A percentile compares a stretch with the other conserved stretches of the same genome.
Evolutionary conservation across 2,113 vertebrate species (phyloP).

Genomic region (Pitta sordida): DNA sequence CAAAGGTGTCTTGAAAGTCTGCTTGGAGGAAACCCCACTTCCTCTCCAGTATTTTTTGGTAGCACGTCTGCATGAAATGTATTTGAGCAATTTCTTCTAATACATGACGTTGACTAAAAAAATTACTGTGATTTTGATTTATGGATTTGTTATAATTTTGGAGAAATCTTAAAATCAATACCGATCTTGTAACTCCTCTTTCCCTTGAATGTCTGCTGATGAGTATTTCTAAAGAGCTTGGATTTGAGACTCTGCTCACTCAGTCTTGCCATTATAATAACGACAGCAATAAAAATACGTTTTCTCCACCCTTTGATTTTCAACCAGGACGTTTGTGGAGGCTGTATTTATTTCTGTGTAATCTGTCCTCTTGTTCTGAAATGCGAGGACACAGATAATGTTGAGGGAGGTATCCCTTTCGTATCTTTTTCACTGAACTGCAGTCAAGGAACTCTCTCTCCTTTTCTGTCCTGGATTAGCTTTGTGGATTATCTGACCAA

Average conservation of each 20-base stretch:
- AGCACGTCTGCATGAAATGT: neutral
- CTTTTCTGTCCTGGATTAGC: neutral
- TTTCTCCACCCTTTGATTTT: neutral
- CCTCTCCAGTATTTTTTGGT: neutral
- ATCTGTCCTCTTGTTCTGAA: neutral
- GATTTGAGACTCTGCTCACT: neutral
- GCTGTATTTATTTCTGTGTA: neutral
- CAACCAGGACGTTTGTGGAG: neutral
- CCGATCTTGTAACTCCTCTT: neutral
- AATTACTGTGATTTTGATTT: neutral
- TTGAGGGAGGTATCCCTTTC: neutral
- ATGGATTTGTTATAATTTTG: neutral
- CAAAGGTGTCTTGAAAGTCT: neutral
- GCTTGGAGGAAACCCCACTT: neutral
- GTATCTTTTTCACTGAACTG: neutral
- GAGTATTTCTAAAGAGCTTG: neutral
- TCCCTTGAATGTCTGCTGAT: neutral
- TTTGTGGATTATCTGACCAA: constrained; percentile 16
- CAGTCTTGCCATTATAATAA: neutral
- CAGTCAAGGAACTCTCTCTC: neutral
- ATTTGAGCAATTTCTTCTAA: neutral
- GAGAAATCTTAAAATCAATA: neutral
- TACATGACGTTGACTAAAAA: neutral
- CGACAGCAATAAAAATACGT: neutral
- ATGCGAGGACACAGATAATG: neutral